phyloP scores from a whole-genome alignment of 2,113 vertebrate species.

The Trogon melanurus region DNA sequence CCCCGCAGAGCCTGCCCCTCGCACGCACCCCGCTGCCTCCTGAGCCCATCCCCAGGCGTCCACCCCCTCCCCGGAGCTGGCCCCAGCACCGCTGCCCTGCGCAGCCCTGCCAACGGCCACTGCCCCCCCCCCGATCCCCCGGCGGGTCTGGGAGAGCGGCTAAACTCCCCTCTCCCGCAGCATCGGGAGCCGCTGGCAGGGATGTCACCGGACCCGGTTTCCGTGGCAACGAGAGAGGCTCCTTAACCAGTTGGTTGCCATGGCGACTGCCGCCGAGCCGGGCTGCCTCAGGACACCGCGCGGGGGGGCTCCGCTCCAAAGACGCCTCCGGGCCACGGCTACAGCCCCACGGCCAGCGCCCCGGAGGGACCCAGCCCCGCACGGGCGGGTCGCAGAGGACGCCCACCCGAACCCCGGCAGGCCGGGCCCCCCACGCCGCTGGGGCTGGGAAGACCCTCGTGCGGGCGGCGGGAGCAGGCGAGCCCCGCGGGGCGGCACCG shows the following conservation, averaged over 20 bases:
- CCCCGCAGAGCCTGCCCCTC: neutral
- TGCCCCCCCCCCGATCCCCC: neutral
- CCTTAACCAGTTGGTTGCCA: slow-evolving; percentile 75
- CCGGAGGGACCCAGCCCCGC: neutral
- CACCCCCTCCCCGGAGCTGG: neutral
- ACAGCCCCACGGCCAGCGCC: neutral
- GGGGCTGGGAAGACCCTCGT: neutral
- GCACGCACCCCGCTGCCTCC: rapidly evolving
- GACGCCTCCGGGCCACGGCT: neutral
- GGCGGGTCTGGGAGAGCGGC: neutral
- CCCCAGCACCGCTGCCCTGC: neutral
- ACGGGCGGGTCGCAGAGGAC: neutral
- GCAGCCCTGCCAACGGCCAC: neutral
- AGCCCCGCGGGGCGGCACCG: neutral
- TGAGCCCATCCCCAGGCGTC: too few species aligned
- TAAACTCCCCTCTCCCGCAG: neutral
- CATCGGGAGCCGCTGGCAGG: neutral
- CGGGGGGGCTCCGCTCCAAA: neutral
- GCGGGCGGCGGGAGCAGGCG: neutral
- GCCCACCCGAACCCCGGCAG: neutral
- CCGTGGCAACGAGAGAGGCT: slow-evolving; percentile 69
- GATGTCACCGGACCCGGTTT: slow-evolving; percentile 30
- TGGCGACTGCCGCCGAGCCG: slow-evolving; percentile 52
- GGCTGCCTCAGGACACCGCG: neutral
- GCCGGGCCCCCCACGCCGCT: too few species aligned